Conservation (phyloP, 2,888 invertebrate species). For the Notocelia uddmanniana region DNA sequence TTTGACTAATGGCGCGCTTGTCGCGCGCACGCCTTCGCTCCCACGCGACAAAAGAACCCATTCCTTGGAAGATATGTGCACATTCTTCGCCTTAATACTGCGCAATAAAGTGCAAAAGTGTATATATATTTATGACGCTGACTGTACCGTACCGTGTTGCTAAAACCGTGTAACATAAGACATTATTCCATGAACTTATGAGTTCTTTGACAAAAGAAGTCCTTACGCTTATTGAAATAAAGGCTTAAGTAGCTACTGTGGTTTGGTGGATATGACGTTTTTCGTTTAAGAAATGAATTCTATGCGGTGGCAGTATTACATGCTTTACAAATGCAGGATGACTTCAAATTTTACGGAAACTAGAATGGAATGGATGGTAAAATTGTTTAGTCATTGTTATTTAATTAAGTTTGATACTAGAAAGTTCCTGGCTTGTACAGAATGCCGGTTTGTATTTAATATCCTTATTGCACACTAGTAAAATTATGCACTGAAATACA, state of each 20-base stretch:
- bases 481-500: too few species aligned
- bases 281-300: neutral
- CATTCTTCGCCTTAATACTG: neutral
- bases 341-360: conserved; percentile 53
- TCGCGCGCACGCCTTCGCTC: conserved; percentile 68
- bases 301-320: conserved; percentile 15
- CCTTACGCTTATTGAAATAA: neutral
- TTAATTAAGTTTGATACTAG: neutral
- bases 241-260: neutral
- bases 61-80: conserved; percentile 44
- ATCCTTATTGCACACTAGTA: neutral
- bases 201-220: conserved; percentile 19
- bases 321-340: conserved; percentile 47
- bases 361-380: conserved; percentile 1
- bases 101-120: neutral
- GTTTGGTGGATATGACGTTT: neutral
- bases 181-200: conserved; percentile 14
- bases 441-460: neutral
- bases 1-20: conserved; percentile 77
- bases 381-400: conserved; percentile 35
- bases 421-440: neutral
- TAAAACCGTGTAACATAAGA: conserved; percentile 6
- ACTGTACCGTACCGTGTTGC: neutral
- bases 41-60: conserved; percentile 61
- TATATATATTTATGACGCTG: neutral